Conservation (phyloP, 2,113 vertebrate species). For the Xiphophorus couchianus region DNA sequence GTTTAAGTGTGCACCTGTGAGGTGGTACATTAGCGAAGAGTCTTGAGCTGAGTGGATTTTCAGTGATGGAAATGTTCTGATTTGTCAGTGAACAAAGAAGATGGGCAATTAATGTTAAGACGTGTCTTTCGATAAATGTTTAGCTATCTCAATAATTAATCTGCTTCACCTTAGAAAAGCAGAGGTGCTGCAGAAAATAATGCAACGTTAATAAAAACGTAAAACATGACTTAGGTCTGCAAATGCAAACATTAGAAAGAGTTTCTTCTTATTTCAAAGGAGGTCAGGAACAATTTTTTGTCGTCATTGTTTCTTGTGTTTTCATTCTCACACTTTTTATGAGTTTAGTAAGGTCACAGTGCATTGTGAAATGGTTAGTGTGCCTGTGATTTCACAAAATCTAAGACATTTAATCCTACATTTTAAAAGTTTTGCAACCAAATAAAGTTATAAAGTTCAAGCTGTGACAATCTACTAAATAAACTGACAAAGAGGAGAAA, state of each 20-base stretch:
- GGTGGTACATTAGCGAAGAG: neutral
- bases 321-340: neutral
- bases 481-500: neutral
- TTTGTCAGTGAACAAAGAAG: constrained; percentile 45
- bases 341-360: neutral
- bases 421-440: neutral
- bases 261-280: neutral
- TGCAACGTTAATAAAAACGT: neutral
- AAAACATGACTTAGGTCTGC: neutral
- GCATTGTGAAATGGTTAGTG: neutral
- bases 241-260: neutral
- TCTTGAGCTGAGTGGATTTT: constrained; percentile 12
- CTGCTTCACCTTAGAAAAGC: neutral
- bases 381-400: neutral
- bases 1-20: neutral
- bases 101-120: neutral
- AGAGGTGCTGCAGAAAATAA: neutral
- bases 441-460: neutral
- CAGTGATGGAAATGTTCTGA: constrained; percentile 46
- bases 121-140: constrained; percentile 12
- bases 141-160: constrained; percentile 1
- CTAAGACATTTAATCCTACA: neutral
- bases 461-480: neutral
- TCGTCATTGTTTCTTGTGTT: neutral
- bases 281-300: neutral